Conservation (phyloP, 2,797 vertebrate genomes). For the Pseudomugil tenellus region DNA sequence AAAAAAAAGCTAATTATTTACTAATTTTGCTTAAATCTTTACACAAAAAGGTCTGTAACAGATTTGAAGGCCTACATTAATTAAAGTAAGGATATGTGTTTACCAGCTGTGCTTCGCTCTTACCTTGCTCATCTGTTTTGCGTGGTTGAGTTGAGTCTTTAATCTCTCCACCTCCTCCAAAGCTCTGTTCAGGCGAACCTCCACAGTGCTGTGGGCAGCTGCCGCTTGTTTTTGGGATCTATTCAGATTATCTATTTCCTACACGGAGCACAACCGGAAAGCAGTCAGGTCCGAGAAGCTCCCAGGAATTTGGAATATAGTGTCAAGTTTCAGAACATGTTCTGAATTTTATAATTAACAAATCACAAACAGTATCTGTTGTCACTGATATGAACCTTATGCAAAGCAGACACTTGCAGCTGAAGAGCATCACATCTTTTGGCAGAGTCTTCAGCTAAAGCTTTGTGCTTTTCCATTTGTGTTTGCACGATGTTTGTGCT, state of each 20-base stretch:
- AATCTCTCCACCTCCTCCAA: slow-evolving; percentile 89
- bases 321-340: background rate
- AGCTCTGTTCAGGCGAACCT: slow-evolving; percentile 92
- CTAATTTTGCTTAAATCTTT: too few relatives aligned
- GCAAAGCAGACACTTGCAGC: slow-evolving; percentile 82
- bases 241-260: slow-evolving; percentile 90
- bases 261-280: slow-evolving; percentile 13
- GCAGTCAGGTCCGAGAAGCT: background rate
- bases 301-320: background rate
- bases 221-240: slow-evolving; percentile 87
- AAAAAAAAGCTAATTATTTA: too few relatives aligned
- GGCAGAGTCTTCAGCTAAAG: slow-evolving; percentile 85
- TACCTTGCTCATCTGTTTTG: slow-evolving; percentile 91
- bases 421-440: slow-evolving; percentile 86
- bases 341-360: background rate
- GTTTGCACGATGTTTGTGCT: slow-evolving; percentile 83
- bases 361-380: too few relatives aligned
- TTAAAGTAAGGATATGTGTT: background rate
- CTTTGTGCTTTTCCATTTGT: slow-evolving; percentile 90
- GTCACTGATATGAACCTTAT: too few relatives aligned
- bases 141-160: slow-evolving; percentile 87
- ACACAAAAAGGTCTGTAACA: too few relatives aligned
- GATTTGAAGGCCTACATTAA: background rate
- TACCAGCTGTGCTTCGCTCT: background rate
- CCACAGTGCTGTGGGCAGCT: slow-evolving; percentile 80